phyloP scores from a whole-genome alignment of 2,113 vertebrate genomes.

The human region DNA sequence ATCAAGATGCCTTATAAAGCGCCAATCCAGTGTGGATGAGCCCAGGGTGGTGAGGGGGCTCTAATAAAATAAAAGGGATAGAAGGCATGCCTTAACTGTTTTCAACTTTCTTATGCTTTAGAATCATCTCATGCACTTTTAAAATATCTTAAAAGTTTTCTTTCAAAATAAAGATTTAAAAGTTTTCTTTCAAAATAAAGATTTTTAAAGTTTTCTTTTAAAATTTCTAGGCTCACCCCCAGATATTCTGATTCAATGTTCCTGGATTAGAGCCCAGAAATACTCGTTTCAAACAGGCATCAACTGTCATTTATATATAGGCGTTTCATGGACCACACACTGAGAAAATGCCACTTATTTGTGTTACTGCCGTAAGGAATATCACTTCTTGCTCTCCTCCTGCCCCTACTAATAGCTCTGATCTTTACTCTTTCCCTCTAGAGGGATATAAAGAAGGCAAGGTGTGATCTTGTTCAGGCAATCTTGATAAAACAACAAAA shows the following conservation, averaged over 20 bases:
- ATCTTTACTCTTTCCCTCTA: background rate
- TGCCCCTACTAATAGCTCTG: too few relatives aligned
- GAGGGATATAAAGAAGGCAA: background rate
- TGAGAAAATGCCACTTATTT: background rate
- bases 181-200: too few relatives aligned
- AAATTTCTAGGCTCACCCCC: background rate
- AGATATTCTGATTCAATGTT: conserved; percentile 18
- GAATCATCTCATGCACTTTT: background rate
- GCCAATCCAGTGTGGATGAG: accelerated
- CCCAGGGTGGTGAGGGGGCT: accelerated
- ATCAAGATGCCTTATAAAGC: background rate
- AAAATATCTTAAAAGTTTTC: background rate
- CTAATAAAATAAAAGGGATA: background rate
- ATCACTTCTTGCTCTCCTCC: background rate
- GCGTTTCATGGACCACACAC: background rate
- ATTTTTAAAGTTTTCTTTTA: background rate
- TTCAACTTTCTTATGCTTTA: background rate
- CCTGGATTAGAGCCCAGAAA: conserved; percentile 25
- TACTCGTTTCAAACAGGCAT: conserved; percentile 1
- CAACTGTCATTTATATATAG: background rate
- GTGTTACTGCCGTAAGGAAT: background rate
- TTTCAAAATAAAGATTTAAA: too few relatives aligned
- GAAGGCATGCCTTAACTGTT: background rate
- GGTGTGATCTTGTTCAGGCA: background rate
- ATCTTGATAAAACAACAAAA: background rate